A percentile compares a stretch with the other conserved stretches of the same genome.
Evolutionary conservation across 2,888 invertebrate species (phyloP).

Genomic region (Oxycera nigricornis): DNA sequence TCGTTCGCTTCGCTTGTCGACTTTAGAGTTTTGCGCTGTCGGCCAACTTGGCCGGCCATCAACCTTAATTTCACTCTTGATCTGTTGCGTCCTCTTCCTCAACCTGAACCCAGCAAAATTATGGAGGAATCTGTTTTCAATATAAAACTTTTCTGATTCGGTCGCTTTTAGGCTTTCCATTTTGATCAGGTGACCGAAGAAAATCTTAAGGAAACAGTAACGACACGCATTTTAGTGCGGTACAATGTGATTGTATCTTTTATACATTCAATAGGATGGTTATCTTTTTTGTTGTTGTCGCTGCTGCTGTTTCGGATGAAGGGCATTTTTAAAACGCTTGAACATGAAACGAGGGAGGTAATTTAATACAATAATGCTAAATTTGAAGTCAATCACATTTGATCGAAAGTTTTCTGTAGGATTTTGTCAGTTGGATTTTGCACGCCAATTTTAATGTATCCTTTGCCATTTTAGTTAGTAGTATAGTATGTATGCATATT

Average conservation of each 20-base stretch:
- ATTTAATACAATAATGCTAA: slow-evolving; percentile 18
- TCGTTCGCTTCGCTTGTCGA: slow-evolving; percentile 36
- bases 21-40: slow-evolving; percentile 5
- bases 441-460: slow-evolving; percentile 23
- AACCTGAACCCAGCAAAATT: neutral
- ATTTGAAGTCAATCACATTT: neutral
- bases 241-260: slow-evolving; percentile 10
- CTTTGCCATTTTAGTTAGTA: too few species aligned
- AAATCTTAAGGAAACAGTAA: slow-evolving; percentile 27
- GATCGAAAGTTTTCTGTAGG: slow-evolving; percentile 18
- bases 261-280: slow-evolving; percentile 18
- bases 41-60: slow-evolving; percentile 18
- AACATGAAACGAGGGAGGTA: slow-evolving; percentile 11
- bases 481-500: too few species aligned
- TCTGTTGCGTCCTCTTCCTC: neutral
- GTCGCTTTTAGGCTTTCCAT: neutral
- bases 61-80: slow-evolving; percentile 35
- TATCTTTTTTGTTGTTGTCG: neutral
- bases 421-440: slow-evolving; percentile 34
- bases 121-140: neutral
- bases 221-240: slow-evolving; percentile 31
- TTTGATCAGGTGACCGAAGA: slow-evolving; percentile 2
- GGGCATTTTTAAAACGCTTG: slow-evolving; percentile 9
- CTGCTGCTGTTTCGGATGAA: neutral
- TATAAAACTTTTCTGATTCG: neutral